Evolutionary conservation across 2,888 invertebrate species (phyloP).

Genomic region (Scaptomyza parva): DNA sequence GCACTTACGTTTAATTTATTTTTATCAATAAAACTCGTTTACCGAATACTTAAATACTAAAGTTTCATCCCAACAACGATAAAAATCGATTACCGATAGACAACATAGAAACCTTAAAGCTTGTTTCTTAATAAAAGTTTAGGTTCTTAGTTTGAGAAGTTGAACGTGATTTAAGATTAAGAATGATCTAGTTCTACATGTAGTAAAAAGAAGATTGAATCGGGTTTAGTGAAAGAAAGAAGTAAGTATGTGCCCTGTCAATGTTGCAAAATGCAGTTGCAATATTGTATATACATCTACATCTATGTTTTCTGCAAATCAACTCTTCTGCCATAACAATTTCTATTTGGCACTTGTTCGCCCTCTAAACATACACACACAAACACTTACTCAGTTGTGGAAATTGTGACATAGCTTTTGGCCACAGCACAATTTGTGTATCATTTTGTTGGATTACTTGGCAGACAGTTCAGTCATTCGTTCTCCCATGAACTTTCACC

Average conservation of each 20-base stretch:
- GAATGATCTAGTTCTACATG: not conserved
- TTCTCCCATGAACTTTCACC: slow-evolving; percentile 43
- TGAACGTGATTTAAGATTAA: too few species aligned
- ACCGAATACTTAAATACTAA: too few species aligned
- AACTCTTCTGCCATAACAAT: slow-evolving; percentile 55
- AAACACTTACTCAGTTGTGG: slow-evolving; percentile 2
- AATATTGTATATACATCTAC: slow-evolving; percentile 15
- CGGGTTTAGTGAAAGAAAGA: too few species aligned
- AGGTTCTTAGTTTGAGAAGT: too few species aligned
- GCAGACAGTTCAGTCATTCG: slow-evolving; percentile 9
- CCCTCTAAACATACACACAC: not conserved
- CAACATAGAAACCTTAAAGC: too few species aligned
- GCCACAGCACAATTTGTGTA: slow-evolving; percentile 52
- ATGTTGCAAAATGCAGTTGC: not conserved
- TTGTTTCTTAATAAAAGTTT: too few species aligned
- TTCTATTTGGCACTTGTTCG: slow-evolving; percentile 40
- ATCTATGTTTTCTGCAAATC: slow-evolving; percentile 35
- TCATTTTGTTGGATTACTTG: slow-evolving; percentile 44
- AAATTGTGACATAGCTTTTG: slow-evolving; percentile 40
- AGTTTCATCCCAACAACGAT: not conserved
- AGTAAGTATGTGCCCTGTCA: not conserved
- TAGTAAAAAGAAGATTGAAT: not conserved
- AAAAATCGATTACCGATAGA: not conserved
- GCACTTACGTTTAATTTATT: too few species aligned
- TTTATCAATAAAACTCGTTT: too few species aligned